Evolutionary conservation across 2,797 vertebrate species (phyloP), one percentile per base, ranked within the genome.

Genomic region (Numenius phaeopus): DNA sequence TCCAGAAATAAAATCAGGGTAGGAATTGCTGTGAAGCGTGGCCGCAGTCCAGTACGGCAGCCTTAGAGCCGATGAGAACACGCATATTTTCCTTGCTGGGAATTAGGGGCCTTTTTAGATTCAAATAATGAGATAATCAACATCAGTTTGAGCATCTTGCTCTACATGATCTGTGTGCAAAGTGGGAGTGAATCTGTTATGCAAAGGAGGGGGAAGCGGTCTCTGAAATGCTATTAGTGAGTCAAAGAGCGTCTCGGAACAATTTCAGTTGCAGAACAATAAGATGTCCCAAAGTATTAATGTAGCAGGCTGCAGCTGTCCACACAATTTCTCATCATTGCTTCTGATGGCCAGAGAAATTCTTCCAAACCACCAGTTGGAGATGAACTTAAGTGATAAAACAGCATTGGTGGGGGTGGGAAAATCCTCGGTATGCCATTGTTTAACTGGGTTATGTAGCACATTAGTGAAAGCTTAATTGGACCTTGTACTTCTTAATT

Each of bases 391-490:
- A 0, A 44, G 62, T 19, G 62, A 58, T 59, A 32, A 61, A 22
- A 39, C 26, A 22, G 47, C 2, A 0, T 20, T 57, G 44, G 23
- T 15, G 37, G 27, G 80, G 29, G 6, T 57, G 92, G 62, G 90
- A 52, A 64, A 81, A 47, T 30, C n/a, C 85, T 82, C 5, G 2
- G n/a, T 15, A 18, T 12, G n/a, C 87, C 2, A 5, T 72, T 34
- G 55, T 73, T 59, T 32, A 32, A 44, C 30, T 6, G 65, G 72
- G 67, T 64, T 91, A 42, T 75, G 76, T 87, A 67, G 93, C 71
- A n/a, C 49, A 8, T 86, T 79, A 83, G 58, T 16, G 82, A 83
- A 86, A 59, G 58, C 87, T 94, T 94, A 96, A 96, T 94, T 95
- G 92, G 72, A 32, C 79, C 87, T 90, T 66, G 84, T 90, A 73